Evolutionary conservation across 2,797 vertebrate genomes (phyloP).

Genomic region (Rhinogobio ventralis): DNA sequence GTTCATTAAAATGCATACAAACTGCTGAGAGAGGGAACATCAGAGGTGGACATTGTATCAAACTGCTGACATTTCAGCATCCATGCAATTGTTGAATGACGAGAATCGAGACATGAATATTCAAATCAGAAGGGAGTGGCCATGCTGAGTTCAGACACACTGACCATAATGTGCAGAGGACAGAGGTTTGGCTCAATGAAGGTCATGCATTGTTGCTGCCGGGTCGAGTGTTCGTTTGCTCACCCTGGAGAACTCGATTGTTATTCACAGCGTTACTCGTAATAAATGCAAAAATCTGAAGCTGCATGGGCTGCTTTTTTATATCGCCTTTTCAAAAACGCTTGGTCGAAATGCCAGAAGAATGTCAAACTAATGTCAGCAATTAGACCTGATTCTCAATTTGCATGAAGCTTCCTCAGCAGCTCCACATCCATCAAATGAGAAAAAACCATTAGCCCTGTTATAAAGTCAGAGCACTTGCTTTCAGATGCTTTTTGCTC

Average conservation of each 20-base stretch:
- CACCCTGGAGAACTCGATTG: slow-evolving; percentile 12
- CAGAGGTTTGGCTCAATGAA: background rate
- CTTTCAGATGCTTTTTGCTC: slow-evolving; percentile 10
- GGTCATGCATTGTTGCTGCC: slow-evolving; percentile 20
- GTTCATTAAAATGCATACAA: slow-evolving; percentile 19
- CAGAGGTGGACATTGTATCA: background rate
- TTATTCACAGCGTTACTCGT: slow-evolving; percentile 10
- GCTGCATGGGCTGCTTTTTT: slow-evolving; percentile 1
- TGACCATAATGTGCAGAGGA: background rate
- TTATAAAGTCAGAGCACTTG: background rate
- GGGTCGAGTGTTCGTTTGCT: slow-evolving; percentile 5
- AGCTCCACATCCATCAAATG: slow-evolving; percentile 12
- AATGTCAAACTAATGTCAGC: slow-evolving; percentile 56
- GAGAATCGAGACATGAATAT: slow-evolving; percentile 11
- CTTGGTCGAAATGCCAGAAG: slow-evolving; percentile 51
- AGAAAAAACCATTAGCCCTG: slow-evolving; percentile 31
- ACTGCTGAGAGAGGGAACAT: slow-evolving; percentile 5
- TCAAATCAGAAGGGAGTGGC: slow-evolving; percentile 21
- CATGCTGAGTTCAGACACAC: slow-evolving; percentile 2
- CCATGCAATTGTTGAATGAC: background rate
- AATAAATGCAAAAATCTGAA: slow-evolving; percentile 35
- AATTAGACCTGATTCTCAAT: slow-evolving; percentile 39
- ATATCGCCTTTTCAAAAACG: slow-evolving; percentile 1
- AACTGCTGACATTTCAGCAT: slow-evolving; percentile 29
- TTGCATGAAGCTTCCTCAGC: slow-evolving; percentile 22